Base-by-base conservation (phyloP, 2,113 vertebrate species). In the Mystacornis crossleyi region DNA sequence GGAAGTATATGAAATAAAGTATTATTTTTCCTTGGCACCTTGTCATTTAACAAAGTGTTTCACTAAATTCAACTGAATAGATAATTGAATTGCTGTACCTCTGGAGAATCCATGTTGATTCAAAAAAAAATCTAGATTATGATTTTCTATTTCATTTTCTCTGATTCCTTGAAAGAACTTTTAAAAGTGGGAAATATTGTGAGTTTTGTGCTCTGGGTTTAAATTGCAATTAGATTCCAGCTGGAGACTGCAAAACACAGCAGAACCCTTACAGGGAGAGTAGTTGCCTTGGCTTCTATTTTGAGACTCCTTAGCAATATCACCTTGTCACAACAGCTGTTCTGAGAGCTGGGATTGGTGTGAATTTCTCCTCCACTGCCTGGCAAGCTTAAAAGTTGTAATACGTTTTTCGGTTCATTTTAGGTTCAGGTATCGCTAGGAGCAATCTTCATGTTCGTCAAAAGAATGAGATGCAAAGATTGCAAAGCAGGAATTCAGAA, bases 321-420 rank as follows among this genome's bases (percentile, higher is more conserved):
- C 96, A 98, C 97, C 97, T 98, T 97, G 96, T 90, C 96, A 89
- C 93, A 97, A 96, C 98, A 98, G 98, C 98, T 98, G 98, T 96
- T 98, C 91, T 57, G 85, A 93, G 90, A 89, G 18, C 95, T 94
- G 92, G 69, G 79, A 65, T 86, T 95, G 91, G 94, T 97, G 93
- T 93, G 95, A 95, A 81, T 97, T 96, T 95, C 94, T 96, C 57
- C 55, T 96, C 89, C 40, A 29, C 66, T 96, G 95, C 96, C 77
- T 96, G 96, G 96, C 75, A 97, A 95, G 79, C 84, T 96, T 74
- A 91, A 92, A 94, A 94, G 93, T 54, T 93, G 82, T 90, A 96
- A 95, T 97, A 73, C 81, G 69, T 97, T 97, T 97, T 95, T 97
- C 10, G 29, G 97, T 98, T 98, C 97, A 95, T 86, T 98, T 97